Base-by-base conservation (phyloP, 2,797 vertebrate species). In the Euthynnus affinis region DNA sequence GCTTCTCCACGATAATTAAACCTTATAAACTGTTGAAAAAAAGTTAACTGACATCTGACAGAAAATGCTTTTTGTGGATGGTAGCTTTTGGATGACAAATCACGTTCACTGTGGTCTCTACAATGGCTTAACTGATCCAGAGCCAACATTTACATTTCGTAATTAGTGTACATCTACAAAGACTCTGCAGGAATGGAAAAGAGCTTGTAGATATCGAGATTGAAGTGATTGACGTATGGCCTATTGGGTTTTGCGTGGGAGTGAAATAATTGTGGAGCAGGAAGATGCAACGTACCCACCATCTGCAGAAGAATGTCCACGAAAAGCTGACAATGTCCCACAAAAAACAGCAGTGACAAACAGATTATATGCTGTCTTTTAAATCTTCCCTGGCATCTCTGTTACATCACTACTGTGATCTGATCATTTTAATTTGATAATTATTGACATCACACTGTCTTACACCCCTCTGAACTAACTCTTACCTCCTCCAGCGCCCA, bases 401-500 rank as follows among this genome's bases (percentile, higher is more conserved):
- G 0, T 37, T 17, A 52, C 42, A 40, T 82, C 69, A 48, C 32
- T 18, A 48, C 57, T 37, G 22, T 32, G 5, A 78, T 66, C 3
- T 27, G n/a, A 49, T 70, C 9, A 9, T 55, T 59, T 51, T 15
- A 25, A 70, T 64, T n/a, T 27, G 42, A 59, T 72, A 17, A 58
- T 55, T 34, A 29, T 20, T 37, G 2, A 68, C 60, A 18, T 48
- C 55, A 60, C n/a, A 37, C 37, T 48, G 12, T 71, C 51, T 59
- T 42, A 22, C 20, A 49, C 23, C 34, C 34, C 32, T 62, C 22
- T n/a, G 34, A 17, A 61, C 51, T 25, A 56, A 17, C 10, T 78
- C 96, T 94, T 97, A 99, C 98, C 97, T 99, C 98, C 93, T 99
- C 98, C 92, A 99, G 92, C 6, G 98, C 98, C 98, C 98, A 99